phyloP scores from a whole-genome alignment of 1,140 invertebrate species.

The Nebria ingens region DNA sequence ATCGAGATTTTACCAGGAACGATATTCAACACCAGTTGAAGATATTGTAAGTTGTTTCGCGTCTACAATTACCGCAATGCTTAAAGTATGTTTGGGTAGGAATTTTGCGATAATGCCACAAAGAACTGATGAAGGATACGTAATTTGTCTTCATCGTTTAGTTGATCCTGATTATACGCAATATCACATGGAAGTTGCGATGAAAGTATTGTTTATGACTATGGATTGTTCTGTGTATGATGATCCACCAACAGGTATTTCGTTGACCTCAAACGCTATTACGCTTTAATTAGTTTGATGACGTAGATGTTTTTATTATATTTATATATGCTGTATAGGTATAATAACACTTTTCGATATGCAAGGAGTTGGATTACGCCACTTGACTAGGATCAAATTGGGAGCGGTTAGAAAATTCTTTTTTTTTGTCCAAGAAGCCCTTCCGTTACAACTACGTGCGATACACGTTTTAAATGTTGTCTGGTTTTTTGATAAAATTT shows the following conservation, averaged over 20 bases:
- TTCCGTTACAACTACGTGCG: slow-evolving; percentile 47
- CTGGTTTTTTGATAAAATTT: slow-evolving; percentile 50
- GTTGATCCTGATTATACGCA: slow-evolving; percentile 42
- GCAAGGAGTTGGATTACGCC: slow-evolving; percentile 37
- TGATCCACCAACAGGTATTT: slow-evolving; percentile 29
- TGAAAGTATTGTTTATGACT: slow-evolving; percentile 52
- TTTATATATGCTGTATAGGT: not conserved
- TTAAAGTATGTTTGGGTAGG: slow-evolving; percentile 25
- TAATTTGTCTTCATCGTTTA: slow-evolving; percentile 49
- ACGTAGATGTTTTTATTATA: not conserved
- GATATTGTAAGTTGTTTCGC: slow-evolving; percentile 24
- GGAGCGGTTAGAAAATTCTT: slow-evolving; percentile 34
- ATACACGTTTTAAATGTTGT: slow-evolving; percentile 54
- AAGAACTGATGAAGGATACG: slow-evolving; percentile 45
- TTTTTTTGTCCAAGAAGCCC: slow-evolving; percentile 42
- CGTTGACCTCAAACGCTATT: too few species aligned
- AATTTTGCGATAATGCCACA: slow-evolving; percentile 42
- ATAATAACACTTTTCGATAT: slow-evolving; percentile 1
- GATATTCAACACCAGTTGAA: slow-evolving; percentile 21
- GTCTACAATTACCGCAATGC: not conserved
- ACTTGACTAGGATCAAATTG: slow-evolving; percentile 43
- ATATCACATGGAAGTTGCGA: slow-evolving; percentile 46
- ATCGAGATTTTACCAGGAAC: slow-evolving; percentile 31
- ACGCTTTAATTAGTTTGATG: too few species aligned
- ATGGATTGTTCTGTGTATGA: slow-evolving; percentile 36